Evolutionary conservation across 2,888 invertebrate genomes (phyloP).

Genomic region (Spisula subtruncata): DNA sequence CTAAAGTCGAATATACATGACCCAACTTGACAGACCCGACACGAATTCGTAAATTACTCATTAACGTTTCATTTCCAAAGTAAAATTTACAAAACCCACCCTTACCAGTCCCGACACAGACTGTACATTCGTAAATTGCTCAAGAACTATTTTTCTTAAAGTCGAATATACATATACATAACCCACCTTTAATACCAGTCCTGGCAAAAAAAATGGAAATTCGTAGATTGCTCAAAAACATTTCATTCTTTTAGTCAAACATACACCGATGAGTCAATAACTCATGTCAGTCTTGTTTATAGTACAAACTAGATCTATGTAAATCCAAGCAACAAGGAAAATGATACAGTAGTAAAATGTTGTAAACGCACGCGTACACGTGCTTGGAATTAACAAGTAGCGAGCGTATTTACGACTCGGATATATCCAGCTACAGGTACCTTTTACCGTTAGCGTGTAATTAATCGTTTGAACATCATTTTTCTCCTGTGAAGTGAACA

Average conservation of each 20-base stretch:
- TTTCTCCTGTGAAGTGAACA: not conserved
- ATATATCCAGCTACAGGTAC: slow-evolving; percentile 10
- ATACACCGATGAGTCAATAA: slow-evolving; percentile 5
- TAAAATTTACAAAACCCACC: too few species aligned
- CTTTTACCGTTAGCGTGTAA: not conserved
- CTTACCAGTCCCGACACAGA: not conserved
- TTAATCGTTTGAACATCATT: not conserved
- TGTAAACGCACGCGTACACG: not conserved
- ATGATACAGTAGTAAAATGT: not conserved
- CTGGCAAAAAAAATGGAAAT: not conserved
- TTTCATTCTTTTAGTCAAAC: not conserved
- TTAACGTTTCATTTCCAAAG: too few species aligned
- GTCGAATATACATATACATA: not conserved
- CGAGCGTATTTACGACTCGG: slow-evolving; percentile 2
- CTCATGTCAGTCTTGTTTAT: slow-evolving; percentile 11
- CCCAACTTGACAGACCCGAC: too few species aligned
- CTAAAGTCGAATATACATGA: too few species aligned
- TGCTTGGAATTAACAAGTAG: slow-evolving; percentile 23
- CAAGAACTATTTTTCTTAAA: not conserved
- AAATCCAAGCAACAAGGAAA: not conserved
- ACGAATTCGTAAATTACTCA: too few species aligned
- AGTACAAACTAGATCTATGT: not conserved
- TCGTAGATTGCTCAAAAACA: not conserved
- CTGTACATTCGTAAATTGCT: not conserved
- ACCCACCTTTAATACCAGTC: too few species aligned